Conservation (phyloP, 2,113 vertebrate species). For the Talpa occidentalis region DNA sequence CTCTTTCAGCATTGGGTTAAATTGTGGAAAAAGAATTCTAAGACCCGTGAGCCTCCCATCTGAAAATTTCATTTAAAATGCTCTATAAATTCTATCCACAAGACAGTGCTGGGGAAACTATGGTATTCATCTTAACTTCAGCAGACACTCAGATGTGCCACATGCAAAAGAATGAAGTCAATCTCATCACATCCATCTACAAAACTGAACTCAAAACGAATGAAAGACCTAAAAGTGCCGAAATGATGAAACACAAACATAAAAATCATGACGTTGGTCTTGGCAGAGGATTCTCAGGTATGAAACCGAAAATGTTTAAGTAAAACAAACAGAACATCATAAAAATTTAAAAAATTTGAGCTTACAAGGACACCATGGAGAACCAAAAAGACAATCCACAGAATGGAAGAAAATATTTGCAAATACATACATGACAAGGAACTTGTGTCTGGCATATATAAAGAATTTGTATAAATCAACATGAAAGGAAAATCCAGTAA, state of each 20-base stretch:
- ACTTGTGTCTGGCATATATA: background rate
- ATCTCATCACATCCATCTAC: background rate
- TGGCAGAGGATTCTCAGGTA: background rate
- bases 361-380: background rate
- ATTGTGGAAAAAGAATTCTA: background rate
- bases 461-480: background rate
- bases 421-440: background rate
- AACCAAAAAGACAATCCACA: background rate
- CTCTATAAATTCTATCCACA: background rate
- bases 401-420: background rate
- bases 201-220: background rate
- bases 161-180: background rate
- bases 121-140: background rate
- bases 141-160: background rate
- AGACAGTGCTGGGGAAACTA: background rate
- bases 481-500: background rate
- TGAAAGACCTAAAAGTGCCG: background rate
- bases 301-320: background rate
- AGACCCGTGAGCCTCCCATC: background rate
- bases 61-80: slow-evolving; percentile 20
- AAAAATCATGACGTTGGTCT: background rate
- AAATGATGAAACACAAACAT: background rate
- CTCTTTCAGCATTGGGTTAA: background rate
- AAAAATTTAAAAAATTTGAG: background rate
- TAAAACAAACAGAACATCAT: background rate